phyloP scores from a whole-genome alignment of 2,113 vertebrate species.

The Nibea albiflora region DNA sequence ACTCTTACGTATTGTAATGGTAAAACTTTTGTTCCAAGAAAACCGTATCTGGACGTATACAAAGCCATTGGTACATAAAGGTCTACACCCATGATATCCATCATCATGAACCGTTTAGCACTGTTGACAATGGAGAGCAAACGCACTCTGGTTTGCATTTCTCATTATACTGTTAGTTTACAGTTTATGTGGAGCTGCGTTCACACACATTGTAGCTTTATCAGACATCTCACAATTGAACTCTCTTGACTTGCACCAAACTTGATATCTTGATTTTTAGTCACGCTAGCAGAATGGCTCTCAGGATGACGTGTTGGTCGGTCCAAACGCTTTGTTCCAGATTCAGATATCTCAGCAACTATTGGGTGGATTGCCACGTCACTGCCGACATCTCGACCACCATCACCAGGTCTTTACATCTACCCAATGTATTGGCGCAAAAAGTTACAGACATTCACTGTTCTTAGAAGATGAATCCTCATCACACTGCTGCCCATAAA shows the following conservation, averaged over 20 bases:
- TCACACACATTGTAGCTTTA: neutral
- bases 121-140: constrained; percentile 22
- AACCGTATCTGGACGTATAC: constrained; percentile 19
- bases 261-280: neutral
- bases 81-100: constrained; percentile 33
- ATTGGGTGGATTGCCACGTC: neutral
- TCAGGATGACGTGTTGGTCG: neutral
- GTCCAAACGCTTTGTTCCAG: neutral
- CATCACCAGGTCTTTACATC: neutral
- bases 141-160: neutral
- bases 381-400: neutral
- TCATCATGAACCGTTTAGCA: constrained; percentile 3
- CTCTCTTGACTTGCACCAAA: neutral
- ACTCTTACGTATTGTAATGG: neutral
- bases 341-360: neutral
- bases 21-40: constrained; percentile 11
- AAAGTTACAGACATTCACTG: neutral
- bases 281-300: neutral
- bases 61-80: constrained; percentile 44
- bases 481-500: no score
- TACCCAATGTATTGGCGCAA: neutral
- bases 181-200: neutral
- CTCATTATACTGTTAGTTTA: neutral
- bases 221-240: neutral
- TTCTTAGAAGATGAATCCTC: neutral